These are phyloP conservation scores for Rhynchopsitta pachyrhyncha DNA, from an alignment of 2,113 vertebrate species.

Conservation along the genomic window DNA sequence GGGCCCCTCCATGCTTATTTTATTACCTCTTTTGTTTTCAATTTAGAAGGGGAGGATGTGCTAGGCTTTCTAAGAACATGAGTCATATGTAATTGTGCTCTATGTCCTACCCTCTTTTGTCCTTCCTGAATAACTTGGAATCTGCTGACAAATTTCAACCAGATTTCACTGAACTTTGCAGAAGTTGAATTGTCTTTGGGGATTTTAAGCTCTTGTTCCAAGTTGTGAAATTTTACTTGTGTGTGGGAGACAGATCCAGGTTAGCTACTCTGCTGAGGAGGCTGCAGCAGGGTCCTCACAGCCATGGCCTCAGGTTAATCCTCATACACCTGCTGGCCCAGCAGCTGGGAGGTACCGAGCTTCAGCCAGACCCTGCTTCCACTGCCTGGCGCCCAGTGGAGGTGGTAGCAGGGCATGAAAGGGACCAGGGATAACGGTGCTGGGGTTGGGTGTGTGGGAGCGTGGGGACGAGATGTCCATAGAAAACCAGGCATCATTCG, in stretches of 20 bases:
- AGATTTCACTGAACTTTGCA: background rate
- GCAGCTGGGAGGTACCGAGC: rapidly evolving
- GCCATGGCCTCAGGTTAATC: background rate
- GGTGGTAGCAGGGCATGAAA: background rate
- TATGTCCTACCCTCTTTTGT: background rate
- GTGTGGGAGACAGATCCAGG: rapidly evolving
- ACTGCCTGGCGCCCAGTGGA: background rate
- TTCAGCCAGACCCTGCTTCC: rapidly evolving
- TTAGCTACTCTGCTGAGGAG: background rate
- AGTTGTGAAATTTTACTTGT: background rate
- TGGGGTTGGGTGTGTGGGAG: background rate
- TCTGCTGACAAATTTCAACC: background rate
- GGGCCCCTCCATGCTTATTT: background rate
- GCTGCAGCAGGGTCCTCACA: background rate
- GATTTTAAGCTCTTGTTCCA: background rate
- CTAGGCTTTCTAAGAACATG: background rate
- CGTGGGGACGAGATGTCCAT: rapidly evolving
- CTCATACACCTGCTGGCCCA: rapidly evolving
- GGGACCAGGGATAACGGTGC: background rate
- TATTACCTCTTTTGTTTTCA: background rate
- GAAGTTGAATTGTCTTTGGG: background rate
- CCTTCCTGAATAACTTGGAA: background rate
- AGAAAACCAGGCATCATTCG: background rate
- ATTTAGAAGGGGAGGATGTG: background rate
- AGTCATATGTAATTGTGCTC: background rate